Base-by-base conservation (phyloP, 2,113 vertebrate genomes). In the Sarotherodon lohbergeri region DNA sequence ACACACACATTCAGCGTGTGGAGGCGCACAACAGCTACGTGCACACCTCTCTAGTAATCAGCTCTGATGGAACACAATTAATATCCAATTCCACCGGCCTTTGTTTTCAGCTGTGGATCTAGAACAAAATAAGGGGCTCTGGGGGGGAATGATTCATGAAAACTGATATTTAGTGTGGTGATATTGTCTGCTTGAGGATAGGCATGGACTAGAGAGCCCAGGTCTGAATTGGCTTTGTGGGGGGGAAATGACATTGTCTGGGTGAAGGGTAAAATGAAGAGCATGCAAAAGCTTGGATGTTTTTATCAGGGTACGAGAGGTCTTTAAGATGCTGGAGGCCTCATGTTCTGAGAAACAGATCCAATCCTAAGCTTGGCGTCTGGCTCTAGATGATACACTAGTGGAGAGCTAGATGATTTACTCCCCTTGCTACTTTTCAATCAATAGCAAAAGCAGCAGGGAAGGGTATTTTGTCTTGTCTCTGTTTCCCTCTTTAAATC, bases 1-100 rank as follows among this genome's bases (percentile, higher is more conserved):
- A 66, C 34, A 63, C 59, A 81, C 79, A 71, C 82, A 57, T 52
- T 52, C 46, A 57, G 7, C 7, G 6, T 54, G 19, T 54, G 54
- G 82, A 87, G 76, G 61, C 61, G 12, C 86, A 85, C 86, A 90
- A 88, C 86, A 90, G 55, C 92, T 73, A 85, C 14, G 29, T 27
- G 43, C 91, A 81, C 87, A 81, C 86, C 57, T 84, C 85, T 41
- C 86, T 43, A 50, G 88, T 91, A 96, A 95, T 95, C 95, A 95
- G 87, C 92, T 80, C 87, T 91, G 90, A 94, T 88, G 92, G 85
- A 94, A 90, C 87, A 86, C 90, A 94, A 95, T 95, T 94, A 93
- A 95, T 94, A 91, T 93, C 91, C 92, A 94, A 91, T 96, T 94
- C 88, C 90, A 82, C 19, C 78, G 17, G 57, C 84, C 78, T 89